phyloP scores from a whole-genome alignment of 2,888 invertebrate species.

The Lymantria dispar region DNA sequence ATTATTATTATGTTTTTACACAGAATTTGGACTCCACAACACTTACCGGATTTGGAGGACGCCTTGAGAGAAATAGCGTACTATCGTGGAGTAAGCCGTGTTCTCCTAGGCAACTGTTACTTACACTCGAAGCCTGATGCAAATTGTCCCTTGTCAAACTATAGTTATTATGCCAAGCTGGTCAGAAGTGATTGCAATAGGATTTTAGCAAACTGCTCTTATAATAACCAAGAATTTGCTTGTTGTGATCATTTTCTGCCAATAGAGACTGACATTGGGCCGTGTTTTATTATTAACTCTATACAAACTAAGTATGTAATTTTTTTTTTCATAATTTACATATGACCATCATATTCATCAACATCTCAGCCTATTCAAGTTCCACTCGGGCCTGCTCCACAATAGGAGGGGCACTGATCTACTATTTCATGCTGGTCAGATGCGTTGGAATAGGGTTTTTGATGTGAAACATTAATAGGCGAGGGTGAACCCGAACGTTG shows the following conservation, averaged over 20 bases:
- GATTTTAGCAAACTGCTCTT: conserved; percentile 76
- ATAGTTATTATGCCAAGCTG: conserved; percentile 80
- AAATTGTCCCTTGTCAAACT: conserved; percentile 83
- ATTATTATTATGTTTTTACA: conserved; percentile 3
- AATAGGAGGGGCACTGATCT: too few species aligned
- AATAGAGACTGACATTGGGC: conserved; percentile 83
- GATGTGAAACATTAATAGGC: too few species aligned
- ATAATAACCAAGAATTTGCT: conserved; percentile 76
- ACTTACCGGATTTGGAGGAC: conserved; percentile 87
- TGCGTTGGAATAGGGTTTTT: too few species aligned
- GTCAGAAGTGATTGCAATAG: conserved; percentile 78
- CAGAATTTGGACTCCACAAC: conserved; percentile 85
- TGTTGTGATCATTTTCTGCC: conserved; percentile 85
- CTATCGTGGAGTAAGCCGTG: conserved; percentile 86
- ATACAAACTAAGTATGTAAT: conserved; percentile 66
- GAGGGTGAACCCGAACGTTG: too few species aligned
- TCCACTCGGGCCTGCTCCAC: too few species aligned
- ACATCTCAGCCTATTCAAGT: too few species aligned
- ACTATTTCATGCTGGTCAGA: too few species aligned
- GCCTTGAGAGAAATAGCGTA: conserved; percentile 86
- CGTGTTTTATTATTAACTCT: conserved; percentile 84
- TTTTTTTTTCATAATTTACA: not conserved
- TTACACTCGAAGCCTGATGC: conserved; percentile 65
- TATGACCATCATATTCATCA: too few species aligned
- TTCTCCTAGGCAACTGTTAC: conserved; percentile 84